These are phyloP conservation scores for Nasonia longicornis DNA, from an alignment of 1,140 invertebrate genomes.

Conservation along the genomic window DNA sequence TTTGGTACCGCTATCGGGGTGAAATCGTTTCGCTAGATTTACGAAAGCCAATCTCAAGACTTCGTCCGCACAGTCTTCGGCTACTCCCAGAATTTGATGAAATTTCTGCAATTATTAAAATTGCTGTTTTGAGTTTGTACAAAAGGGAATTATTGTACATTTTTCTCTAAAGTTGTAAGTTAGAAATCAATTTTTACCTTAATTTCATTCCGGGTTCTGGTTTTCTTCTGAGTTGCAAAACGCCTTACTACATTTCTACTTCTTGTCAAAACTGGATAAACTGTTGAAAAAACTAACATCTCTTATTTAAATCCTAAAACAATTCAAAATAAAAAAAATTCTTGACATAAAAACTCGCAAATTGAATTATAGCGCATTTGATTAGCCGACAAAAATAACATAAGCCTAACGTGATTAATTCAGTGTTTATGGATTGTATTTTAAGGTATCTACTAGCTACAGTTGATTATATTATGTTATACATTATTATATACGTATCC, in stretches of 20 bases:
- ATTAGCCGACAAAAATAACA: too few relatives aligned
- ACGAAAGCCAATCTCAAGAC: conserved; percentile 80
- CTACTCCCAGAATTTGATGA: conserved; percentile 75
- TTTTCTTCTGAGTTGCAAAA: background rate
- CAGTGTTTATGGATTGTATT: too few relatives aligned
- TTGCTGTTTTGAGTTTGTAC: background rate
- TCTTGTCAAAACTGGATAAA: background rate
- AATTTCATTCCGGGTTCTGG: background rate
- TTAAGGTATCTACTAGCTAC: too few relatives aligned
- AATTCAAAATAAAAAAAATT: background rate
- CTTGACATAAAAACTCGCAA: too few relatives aligned
- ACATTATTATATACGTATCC: too few relatives aligned
- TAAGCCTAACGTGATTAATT: too few relatives aligned
- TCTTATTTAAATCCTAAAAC: background rate
- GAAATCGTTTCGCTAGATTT: conserved; percentile 81
- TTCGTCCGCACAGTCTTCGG: conserved; percentile 78
- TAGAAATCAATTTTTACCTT: background rate
- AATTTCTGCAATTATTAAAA: conserved; percentile 71
- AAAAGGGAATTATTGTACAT: too few relatives aligned
- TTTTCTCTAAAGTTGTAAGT: too few relatives aligned
- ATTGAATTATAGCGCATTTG: too few relatives aligned
- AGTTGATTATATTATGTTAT: too few relatives aligned
- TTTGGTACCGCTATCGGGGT: conserved; percentile 81
- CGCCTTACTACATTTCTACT: background rate
- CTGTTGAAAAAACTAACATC: background rate